A percentile compares a stretch with the other conserved stretches of the same genome.
phyloP scores from a whole-genome alignment of 2,797 vertebrate species.

The Smutsia temminckii region DNA sequence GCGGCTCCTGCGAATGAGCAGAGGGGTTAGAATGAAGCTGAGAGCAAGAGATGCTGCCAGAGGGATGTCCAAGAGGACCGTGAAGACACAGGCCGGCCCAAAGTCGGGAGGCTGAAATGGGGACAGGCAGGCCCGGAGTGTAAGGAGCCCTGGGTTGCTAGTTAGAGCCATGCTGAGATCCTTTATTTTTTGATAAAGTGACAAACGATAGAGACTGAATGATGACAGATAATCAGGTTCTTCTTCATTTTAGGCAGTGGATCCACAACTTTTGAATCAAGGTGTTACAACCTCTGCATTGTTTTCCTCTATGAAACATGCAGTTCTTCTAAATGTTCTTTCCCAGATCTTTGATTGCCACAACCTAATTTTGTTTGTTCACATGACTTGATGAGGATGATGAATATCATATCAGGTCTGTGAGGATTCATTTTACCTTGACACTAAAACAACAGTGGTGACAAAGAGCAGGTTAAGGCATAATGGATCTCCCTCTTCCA shows the following conservation, averaged over 20 bases:
- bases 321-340: constrained; percentile 71
- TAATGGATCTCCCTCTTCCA: constrained; percentile 76
- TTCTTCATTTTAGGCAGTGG: constrained; percentile 52
- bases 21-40: not conserved
- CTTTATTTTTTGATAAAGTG: constrained; percentile 30
- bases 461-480: constrained; percentile 82
- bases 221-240: not conserved
- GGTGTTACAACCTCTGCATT: constrained; percentile 44
- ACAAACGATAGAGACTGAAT: not conserved
- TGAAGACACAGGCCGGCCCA: not conserved
- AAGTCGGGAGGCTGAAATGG: not conserved
- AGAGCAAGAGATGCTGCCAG: not conserved
- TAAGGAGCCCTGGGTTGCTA: not conserved
- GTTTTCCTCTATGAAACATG: constrained; percentile 62
- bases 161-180: not conserved
- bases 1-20: not conserved
- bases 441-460: constrained; percentile 83
- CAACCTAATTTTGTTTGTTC: constrained; percentile 78
- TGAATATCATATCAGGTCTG: constrained; percentile 80
- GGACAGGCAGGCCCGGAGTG: not conserved
- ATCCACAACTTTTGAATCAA: constrained; percentile 39
- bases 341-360: constrained; percentile 74
- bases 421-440: constrained; percentile 79
- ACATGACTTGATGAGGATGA: constrained; percentile 79
- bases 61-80: not conserved